A percentile compares a stretch with the other conserved stretches of the same genome.
These are phyloP conservation scores for Oxygymnocypris stewartii DNA, from an alignment of 2,113 vertebrate species.

Conservation along the genomic window DNA sequence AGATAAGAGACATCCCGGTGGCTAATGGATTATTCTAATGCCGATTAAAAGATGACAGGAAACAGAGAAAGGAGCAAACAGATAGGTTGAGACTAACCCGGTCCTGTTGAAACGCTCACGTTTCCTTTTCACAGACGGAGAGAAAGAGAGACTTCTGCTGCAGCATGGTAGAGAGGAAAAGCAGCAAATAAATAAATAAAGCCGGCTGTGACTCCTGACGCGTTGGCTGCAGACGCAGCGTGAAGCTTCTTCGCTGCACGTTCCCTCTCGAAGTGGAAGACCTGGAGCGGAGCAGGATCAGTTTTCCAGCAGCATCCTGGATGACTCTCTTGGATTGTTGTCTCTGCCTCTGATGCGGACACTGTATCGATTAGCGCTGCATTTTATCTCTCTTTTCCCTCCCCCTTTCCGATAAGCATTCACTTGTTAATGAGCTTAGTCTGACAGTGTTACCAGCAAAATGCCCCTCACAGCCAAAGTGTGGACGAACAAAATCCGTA, in stretches of 20 bases:
- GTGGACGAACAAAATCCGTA: slow-evolving; percentile 51
- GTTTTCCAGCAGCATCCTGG: slow-evolving; percentile 44
- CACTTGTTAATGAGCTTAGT: slow-evolving; percentile 28
- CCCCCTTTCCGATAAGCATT: slow-evolving; percentile 46
- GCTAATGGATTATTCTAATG: slow-evolving; percentile 69
- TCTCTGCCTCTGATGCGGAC: slow-evolving; percentile 45
- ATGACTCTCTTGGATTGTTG: slow-evolving; percentile 39
- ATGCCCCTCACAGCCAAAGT: slow-evolving; percentile 34
- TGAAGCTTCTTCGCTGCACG: slow-evolving; percentile 52
- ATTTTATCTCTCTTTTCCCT: slow-evolving; percentile 57
- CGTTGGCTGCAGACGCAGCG: slow-evolving; percentile 58
- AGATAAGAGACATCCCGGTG: slow-evolving; percentile 62
- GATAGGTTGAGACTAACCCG: slow-evolving; percentile 44
- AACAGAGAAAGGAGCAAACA: slow-evolving; percentile 29
- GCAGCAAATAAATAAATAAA: slow-evolving; percentile 75
- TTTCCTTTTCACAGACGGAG: slow-evolving; percentile 57
- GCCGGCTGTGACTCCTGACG: slow-evolving; percentile 64
- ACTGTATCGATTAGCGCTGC: slow-evolving; percentile 55
- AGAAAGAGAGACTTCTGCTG: slow-evolving; percentile 70
- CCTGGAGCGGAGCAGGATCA: slow-evolving; percentile 40
- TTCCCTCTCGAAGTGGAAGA: slow-evolving; percentile 59
- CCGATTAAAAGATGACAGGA: slow-evolving; percentile 49
- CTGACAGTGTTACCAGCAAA: slow-evolving; percentile 34
- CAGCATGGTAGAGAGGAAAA: slow-evolving; percentile 72
- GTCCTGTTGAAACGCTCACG: slow-evolving; percentile 62